phyloP scores from a whole-genome alignment of 2,888 invertebrate species.

The Agriopis leucophaearia region DNA sequence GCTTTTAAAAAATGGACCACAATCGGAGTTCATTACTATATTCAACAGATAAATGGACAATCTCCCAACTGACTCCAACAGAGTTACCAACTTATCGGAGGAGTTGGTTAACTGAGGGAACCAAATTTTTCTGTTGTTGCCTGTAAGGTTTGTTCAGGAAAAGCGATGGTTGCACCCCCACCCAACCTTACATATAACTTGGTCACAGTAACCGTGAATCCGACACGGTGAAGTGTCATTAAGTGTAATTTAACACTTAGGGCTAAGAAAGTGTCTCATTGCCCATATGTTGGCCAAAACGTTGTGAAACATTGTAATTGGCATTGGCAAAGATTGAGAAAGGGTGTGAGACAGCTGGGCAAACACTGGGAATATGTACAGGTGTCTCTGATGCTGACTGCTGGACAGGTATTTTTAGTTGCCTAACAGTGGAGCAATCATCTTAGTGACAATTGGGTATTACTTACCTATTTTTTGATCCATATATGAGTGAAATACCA shows the following conservation, averaged over 20 bases:
- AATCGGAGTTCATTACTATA: conserved; percentile 58
- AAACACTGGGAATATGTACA: conserved; percentile 34
- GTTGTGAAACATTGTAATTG: conserved; percentile 55
- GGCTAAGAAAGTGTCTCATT: conserved; percentile 72
- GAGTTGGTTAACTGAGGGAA: neutral
- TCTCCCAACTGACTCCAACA: conserved; percentile 78
- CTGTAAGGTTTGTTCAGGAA: neutral
- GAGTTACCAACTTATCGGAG: conserved; percentile 2
- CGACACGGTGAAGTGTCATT: conserved; percentile 68
- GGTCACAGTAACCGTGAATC: conserved; percentile 69
- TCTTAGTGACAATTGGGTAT: neutral
- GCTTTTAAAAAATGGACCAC: conserved; percentile 65
- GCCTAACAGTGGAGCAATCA: neutral
- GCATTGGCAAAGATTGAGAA: conserved; percentile 43
- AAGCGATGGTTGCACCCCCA: neutral
- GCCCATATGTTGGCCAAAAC: conserved; percentile 72
- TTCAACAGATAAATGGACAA: conserved; percentile 77
- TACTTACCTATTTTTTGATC: neutral
- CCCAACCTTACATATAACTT: neutral
- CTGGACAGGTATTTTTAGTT: neutral
- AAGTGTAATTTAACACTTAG: conserved; percentile 76
- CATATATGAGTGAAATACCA: neutral
- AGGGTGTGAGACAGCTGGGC: conserved; percentile 52
- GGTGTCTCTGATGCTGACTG: neutral
- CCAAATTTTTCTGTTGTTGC: neutral